Percentiles rank a stretch among this genome's conserved stretches.
phyloP scores from a whole-genome alignment of 2,888 invertebrate species.

The Barypeithes pellucidus region DNA sequence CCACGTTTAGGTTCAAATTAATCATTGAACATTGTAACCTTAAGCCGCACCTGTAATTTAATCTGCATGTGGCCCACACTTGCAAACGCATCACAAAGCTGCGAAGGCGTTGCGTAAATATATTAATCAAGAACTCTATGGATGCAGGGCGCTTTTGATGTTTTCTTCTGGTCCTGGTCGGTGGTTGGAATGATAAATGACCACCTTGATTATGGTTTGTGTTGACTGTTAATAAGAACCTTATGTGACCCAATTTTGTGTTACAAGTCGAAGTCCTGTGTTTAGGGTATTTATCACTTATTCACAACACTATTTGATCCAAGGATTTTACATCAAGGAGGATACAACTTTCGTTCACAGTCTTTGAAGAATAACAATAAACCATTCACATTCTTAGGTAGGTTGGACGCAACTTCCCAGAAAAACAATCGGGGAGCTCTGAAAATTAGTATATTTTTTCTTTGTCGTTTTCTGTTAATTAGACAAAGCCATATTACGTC shows the following conservation, averaged over 20 bases:
- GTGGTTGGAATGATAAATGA: conserved; percentile 39
- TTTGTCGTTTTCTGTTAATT: too few relatives aligned
- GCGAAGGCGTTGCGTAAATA: conserved; percentile 44
- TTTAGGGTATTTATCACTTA: not conserved
- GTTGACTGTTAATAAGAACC: conserved; percentile 42
- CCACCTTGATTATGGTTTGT: conserved; percentile 30
- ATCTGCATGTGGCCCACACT: conserved; percentile 43
- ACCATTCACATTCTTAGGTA: too few relatives aligned
- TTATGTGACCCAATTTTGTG: conserved; percentile 33
- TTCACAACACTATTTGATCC: not conserved
- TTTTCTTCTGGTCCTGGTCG: conserved; percentile 32
- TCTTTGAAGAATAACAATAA: too few relatives aligned
- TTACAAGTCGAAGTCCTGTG: not conserved
- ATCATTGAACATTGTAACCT: not conserved
- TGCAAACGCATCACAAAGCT: conserved; percentile 36
- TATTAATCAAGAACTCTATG: conserved; percentile 40
- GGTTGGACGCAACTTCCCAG: too few relatives aligned
- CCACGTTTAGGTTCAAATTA: too few relatives aligned
- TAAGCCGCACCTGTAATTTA: conserved; percentile 18
- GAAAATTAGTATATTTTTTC: too few relatives aligned
- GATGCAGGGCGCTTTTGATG: conserved; percentile 34
- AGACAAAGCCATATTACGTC: too few relatives aligned
- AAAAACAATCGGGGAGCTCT: too few relatives aligned
- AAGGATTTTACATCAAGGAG: not conserved
- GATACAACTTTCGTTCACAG: too few relatives aligned